phyloP scores from a whole-genome alignment of 2,888 invertebrate species.

The Chironomus riparius region DNA sequence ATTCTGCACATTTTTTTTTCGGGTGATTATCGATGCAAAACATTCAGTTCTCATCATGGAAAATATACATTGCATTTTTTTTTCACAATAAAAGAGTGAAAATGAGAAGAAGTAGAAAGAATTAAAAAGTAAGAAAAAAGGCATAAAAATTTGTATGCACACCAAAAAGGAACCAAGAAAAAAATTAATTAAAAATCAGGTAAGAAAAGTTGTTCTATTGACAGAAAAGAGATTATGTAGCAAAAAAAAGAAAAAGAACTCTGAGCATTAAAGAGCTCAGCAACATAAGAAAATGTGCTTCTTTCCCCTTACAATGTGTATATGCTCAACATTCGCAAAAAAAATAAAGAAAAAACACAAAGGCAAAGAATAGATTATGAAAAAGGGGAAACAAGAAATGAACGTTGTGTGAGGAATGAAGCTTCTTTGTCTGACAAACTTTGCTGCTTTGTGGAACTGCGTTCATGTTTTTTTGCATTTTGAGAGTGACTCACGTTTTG shows the following conservation, averaged over 20 bases:
- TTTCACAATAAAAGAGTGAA: neutral
- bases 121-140: neutral
- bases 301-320: constrained; percentile 11
- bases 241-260: neutral
- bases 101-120: neutral
- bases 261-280: neutral
- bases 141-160: neutral
- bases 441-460: neutral
- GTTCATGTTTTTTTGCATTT: too few relatives aligned
- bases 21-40: constrained; percentile 17
- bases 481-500: too few relatives aligned
- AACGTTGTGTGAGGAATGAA: neutral
- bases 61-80: neutral
- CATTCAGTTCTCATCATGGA: neutral
- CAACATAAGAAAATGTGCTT: constrained; percentile 17
- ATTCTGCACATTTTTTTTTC: neutral
- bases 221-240: constrained; percentile 24
- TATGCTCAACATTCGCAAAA: constrained; percentile 13
- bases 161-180: neutral
- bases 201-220: constrained; percentile 24
- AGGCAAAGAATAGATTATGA: constrained; percentile 18
- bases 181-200: constrained; percentile 25
- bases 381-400: constrained; percentile 13
- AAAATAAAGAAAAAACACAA: neutral
- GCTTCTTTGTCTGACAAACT: neutral